Evolutionary conservation across 2,888 invertebrate species (phyloP).

Genomic region (Elmis aenea): DNA sequence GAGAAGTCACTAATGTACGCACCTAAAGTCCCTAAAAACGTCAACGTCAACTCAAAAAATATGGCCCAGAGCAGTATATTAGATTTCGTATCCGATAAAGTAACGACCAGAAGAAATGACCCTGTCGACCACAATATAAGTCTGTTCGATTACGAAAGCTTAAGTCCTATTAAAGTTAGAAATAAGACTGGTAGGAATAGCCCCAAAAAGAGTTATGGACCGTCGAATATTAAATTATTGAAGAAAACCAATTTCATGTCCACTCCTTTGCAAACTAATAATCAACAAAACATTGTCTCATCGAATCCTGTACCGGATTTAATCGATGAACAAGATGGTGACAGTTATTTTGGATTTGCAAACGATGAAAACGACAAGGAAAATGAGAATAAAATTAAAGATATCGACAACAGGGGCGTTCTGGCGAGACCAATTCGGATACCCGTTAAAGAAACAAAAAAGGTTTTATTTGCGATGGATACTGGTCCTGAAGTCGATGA

Average conservation of each 20-base stretch:
- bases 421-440: slow-evolving; percentile 10
- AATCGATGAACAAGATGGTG: no score
- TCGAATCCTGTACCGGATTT: no score
- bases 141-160: slow-evolving; percentile 22
- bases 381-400: slow-evolving; percentile 3
- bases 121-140: slow-evolving; percentile 6
- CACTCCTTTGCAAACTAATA: no score
- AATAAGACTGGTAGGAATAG: no score
- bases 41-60: slow-evolving; percentile 1
- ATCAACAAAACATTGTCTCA: no score
- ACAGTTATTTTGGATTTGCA: slow-evolving; percentile 16
- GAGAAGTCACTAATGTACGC: slow-evolving; percentile 20
- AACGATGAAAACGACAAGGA: slow-evolving; percentile 7
- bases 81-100: slow-evolving; percentile 15
- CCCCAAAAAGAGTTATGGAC: no score
- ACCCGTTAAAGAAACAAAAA: slow-evolving; percentile 8
- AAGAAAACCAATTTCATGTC: no score
- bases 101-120: slow-evolving; percentile 6
- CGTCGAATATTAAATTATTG: no score
- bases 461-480: slow-evolving; percentile 6
- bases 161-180: slow-evolving; percentile 23
- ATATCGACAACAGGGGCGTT: slow-evolving; percentile 5
- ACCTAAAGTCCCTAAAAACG: slow-evolving; percentile 1
- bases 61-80: slow-evolving; percentile 19
- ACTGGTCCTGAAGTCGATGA: slow-evolving; percentile 1